phyloP scores from a whole-genome alignment of 2,888 invertebrate species.

The Cremastinae sp. region DNA sequence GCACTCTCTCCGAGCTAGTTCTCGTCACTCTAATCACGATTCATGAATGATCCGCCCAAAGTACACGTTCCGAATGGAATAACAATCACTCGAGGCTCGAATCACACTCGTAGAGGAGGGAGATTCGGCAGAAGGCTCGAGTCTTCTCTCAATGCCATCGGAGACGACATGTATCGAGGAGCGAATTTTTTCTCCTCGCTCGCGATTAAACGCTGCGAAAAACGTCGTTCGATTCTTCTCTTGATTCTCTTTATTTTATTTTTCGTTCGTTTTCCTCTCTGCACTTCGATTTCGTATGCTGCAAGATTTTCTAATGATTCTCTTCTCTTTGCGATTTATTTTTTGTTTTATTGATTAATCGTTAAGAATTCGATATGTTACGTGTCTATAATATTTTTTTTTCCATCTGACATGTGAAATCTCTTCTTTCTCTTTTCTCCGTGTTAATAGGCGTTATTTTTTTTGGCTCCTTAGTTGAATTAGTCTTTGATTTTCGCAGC shows the following conservation, averaged over 20 bases:
- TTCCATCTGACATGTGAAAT: too few species aligned
- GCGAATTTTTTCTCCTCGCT: slow-evolving; percentile 47
- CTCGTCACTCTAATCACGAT: slow-evolving; percentile 36
- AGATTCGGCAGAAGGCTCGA: slow-evolving; percentile 10
- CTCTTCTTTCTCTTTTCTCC: too few species aligned
- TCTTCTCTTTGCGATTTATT: neutral
- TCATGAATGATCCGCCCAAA: slow-evolving; percentile 33
- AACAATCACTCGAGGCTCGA: slow-evolving; percentile 23
- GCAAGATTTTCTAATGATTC: too few species aligned
- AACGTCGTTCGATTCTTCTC: slow-evolving; percentile 74
- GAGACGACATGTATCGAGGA: slow-evolving; percentile 51
- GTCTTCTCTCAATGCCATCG: slow-evolving; percentile 29
- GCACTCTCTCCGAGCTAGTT: slow-evolving; percentile 8
- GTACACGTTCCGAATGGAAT: slow-evolving; percentile 17
- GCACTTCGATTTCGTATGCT: slow-evolving; percentile 27
- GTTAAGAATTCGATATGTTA: too few species aligned
- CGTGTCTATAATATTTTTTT: too few species aligned
- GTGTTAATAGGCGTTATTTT: too few species aligned
- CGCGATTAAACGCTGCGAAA: slow-evolving; percentile 79
- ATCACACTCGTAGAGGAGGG: neutral
- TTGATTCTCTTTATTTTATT: slow-evolving; percentile 58
- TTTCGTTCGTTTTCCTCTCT: slow-evolving; percentile 61
- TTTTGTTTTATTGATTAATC: neutral
- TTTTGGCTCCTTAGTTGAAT: too few species aligned
- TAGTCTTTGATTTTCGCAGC: too few species aligned